Evolutionary conservation across 2,113 vertebrate genomes (phyloP).

Genomic region (Scomber scombrus): DNA sequence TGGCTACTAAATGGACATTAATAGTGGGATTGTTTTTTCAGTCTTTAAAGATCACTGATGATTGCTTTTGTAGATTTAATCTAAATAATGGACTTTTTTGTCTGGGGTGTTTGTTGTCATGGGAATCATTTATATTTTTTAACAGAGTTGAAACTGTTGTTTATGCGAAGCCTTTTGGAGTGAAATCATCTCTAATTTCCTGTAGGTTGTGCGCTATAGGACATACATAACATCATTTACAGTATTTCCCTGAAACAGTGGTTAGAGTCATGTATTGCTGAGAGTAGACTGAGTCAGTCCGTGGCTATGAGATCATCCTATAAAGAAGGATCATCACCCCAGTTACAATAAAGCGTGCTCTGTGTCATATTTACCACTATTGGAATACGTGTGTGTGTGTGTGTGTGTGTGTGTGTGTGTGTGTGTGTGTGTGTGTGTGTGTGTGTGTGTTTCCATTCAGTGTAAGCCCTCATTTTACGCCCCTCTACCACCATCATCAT

Average conservation of each 20-base stretch:
- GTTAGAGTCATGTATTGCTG: conserved; percentile 43
- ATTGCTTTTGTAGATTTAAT: too few species aligned
- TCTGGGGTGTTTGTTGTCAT: too few species aligned
- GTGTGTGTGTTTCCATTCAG: conserved; percentile 31
- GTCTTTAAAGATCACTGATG: too few species aligned
- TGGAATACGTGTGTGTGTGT: conserved; percentile 12
- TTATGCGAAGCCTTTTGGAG: not conserved
- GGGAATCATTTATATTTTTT: too few species aligned
- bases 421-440: conserved; percentile 32
- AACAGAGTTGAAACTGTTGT: too few species aligned
- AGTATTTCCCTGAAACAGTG: conserved; percentile 43
- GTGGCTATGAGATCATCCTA: conserved; percentile 65
- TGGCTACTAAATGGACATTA: too few species aligned
- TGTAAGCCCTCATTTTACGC: conserved; percentile 23
- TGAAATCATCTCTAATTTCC: conserved; percentile 33
- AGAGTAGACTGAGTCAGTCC: conserved; percentile 49
- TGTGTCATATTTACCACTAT: conserved; percentile 57
- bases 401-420: conserved; percentile 25
- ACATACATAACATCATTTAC: not conserved
- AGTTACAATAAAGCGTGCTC: conserved; percentile 46
- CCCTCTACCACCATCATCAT: conserved; percentile 25
- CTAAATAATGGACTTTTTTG: too few species aligned
- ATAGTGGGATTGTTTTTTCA: too few species aligned
- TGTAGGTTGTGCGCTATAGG: conserved; percentile 21
- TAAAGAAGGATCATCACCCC: conserved; percentile 21